Evolutionary conservation across 23 tunicate species (phyloP).

Genomic region (Trididemnum nubilum): DNA sequence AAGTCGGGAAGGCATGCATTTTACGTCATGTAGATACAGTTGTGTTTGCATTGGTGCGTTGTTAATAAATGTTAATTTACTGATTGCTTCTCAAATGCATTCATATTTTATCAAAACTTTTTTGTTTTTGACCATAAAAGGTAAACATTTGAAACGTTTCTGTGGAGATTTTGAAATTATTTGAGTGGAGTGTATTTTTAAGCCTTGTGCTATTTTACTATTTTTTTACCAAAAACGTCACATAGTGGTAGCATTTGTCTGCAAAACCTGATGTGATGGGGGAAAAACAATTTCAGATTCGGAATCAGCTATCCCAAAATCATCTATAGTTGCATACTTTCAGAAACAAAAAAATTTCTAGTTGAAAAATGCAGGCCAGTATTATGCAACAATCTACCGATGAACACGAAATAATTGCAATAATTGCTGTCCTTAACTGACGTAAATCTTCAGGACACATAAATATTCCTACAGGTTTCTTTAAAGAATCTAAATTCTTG

Average conservation of each 20-base stretch:
- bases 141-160: background rate
- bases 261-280: constrained; percentile 1
- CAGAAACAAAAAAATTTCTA: background rate
- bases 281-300: background rate
- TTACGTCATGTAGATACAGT: background rate
- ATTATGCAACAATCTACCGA: no score
- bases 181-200: background rate
- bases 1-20: constrained; percentile 25
- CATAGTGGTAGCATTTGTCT: background rate
- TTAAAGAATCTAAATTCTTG: no score
- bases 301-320: background rate
- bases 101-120: background rate
- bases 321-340: background rate
- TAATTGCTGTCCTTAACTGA: no score
- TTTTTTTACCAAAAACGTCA: background rate
- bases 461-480: no score
- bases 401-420: no score
- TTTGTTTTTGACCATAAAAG: constrained; percentile 10
- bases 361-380: constrained; percentile 1
- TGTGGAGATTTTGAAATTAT: constrained; percentile 6
- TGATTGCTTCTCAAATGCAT: constrained; percentile 5
- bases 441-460: no score
- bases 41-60: background rate
- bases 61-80: background rate
- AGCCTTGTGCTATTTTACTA: background rate